Base-by-base conservation (phyloP, 2,888 invertebrate genomes). In the Zygaena filipendulae region DNA sequence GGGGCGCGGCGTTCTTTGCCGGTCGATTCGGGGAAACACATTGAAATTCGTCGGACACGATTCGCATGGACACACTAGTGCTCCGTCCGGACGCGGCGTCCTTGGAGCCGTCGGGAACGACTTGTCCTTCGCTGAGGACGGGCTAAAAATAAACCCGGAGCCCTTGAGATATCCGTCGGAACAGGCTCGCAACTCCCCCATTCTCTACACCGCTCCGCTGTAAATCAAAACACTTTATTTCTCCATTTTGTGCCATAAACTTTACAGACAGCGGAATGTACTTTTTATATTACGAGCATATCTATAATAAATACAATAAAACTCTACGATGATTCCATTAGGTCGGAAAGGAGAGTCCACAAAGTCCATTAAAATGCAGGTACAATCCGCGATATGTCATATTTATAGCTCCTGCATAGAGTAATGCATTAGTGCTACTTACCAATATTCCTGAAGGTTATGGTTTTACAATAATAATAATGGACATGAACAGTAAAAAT, bases 91-190 rank as follows among this genome's bases (percentile, higher is more conserved):
- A 45, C 59, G 42, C 39, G 28, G 34, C 35, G 45, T 49, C 44
- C 46, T 61, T 59, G 59, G 54, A 32, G 35, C 30, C 39, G 46
- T 42, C 45, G 43, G 59, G 52, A 49, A 50, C 50, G 38, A 39
- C n/a, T n/a, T 50, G 68, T 60, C 70, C 68, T 67, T 70, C 66
- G 59, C 48, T 39, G 53, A 54, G 57, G 49, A 49, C 50, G 50
- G 32, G 58, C 72, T 77, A 75, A 62, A 69, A 69, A 72, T 77
- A 77, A 60, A n/a, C 59, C 35, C 34, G 39, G 49, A 62, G 70
- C 69, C 71, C 74, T 74, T 74, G 71, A 63, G 59, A 57, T 49
- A 57, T n/a, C 16, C 32, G 36, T 41, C 38, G 45, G 63, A 70
- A 71, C 71, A 62, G 70, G 72, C 74, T 72, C 50, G 49, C 50